Conservation (phyloP, 2,113 vertebrate species). For the western clawed frog (Xenopus tropicalis) region DNA sequence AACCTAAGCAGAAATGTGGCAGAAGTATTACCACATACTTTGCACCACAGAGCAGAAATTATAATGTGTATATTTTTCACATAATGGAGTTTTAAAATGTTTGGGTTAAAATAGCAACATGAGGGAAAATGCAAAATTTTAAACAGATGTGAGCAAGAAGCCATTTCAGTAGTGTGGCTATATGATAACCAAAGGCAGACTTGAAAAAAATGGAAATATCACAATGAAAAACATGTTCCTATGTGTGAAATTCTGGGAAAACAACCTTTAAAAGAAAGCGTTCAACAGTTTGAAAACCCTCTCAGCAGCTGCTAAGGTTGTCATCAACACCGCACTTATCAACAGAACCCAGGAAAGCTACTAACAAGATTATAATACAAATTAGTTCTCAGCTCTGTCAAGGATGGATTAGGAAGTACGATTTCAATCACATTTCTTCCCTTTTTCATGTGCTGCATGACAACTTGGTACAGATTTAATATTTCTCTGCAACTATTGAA, state of each 20-base stretch:
- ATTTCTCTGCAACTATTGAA: no score
- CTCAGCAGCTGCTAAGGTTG: slow-evolving; percentile 5
- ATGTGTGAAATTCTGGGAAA: slow-evolving; percentile 21
- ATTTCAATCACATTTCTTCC: no score
- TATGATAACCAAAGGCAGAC: slow-evolving; percentile 23
- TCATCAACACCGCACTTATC: not conserved
- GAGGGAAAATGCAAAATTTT: not conserved
- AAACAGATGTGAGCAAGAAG: slow-evolving; percentile 17
- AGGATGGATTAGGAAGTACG: no score
- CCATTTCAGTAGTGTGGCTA: slow-evolving; percentile 8
- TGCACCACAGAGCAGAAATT: no score
- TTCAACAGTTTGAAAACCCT: not conserved
- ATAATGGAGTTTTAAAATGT: not conserved
- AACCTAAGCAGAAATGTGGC: no score
- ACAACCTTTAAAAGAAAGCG: not conserved
- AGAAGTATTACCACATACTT: no score
- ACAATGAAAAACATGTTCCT: slow-evolving; percentile 14
- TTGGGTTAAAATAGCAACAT: not conserved
- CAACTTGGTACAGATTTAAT: no score
- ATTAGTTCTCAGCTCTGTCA: no score
- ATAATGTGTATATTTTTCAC: not conserved
- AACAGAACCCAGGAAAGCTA: not conserved
- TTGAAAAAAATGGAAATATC: slow-evolving; percentile 18
- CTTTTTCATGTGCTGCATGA: no score
- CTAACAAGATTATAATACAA: no score